Conservation (phyloP, 2,113 vertebrate genomes). For the Prietella phreatophila region DNA sequence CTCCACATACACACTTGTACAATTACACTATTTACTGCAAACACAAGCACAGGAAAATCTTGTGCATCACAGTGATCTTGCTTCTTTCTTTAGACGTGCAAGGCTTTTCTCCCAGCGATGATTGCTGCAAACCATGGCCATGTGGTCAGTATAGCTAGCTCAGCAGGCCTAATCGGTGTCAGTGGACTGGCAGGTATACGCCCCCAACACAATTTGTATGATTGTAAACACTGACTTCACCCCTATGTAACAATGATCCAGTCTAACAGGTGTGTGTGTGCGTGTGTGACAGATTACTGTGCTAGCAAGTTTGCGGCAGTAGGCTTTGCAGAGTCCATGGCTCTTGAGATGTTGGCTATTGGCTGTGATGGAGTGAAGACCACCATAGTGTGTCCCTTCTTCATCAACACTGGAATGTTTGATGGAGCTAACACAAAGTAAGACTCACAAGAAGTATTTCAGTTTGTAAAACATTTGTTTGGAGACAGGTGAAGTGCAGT, state of each 20-base stretch:
- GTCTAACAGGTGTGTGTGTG: neutral
- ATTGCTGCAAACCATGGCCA: slow-evolving; percentile 88
- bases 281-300: slow-evolving; percentile 84
- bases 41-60: neutral
- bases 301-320: slow-evolving; percentile 92
- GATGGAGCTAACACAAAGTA: slow-evolving; percentile 81
- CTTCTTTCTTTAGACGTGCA: slow-evolving; percentile 77
- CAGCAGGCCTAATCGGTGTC: slow-evolving; percentile 77
- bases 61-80: neutral
- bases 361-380: slow-evolving; percentile 84
- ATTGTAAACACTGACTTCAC: neutral
- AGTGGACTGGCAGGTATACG: slow-evolving; percentile 78
- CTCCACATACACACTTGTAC: neutral
- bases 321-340: slow-evolving; percentile 88
- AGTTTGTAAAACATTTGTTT: neutral
- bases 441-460: slow-evolving; percentile 54
- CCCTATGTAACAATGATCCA: neutral
- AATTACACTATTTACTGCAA: neutral
- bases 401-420: slow-evolving; percentile 94
- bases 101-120: slow-evolving; percentile 96
- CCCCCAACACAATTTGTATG: neutral
- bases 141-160: slow-evolving; percentile 87
- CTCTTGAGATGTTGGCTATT: slow-evolving; percentile 70
- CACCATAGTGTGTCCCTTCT: slow-evolving; percentile 87
- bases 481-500: neutral